Base-by-base conservation (phyloP, 35 echinoderm and acorn worm species). In the Heliocidaris erythrogramma region DNA sequence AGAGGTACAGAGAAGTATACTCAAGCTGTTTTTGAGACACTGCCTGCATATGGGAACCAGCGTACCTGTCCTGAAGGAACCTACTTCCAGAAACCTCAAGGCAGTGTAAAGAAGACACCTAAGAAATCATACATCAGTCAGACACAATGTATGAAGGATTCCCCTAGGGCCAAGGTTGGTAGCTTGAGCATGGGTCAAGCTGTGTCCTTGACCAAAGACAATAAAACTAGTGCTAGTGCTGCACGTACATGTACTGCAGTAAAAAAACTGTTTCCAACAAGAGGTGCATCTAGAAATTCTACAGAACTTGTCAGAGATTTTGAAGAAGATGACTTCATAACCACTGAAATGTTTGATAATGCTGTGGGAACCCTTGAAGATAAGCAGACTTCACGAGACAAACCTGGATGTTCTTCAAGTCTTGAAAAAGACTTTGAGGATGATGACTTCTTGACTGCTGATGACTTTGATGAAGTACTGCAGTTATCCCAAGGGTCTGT, bases 401-500 rank as follows among this genome's bases (percentile, higher is more conserved):
- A 49, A 27, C 89, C 31, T 13, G 32, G 48, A 47, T 47, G 89
- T 24, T 32, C 31, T 24, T 91, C 89, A 47, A 91, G 89, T 91
- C 21, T 49, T 21, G 48, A 47, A 10, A 24, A 91, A 91, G 48
- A 49, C 30, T 91, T 91, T 32, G 48, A 47, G 48, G 21, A 91
- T 48, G 31, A 91, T 49, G 89, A 91, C 32, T 91, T 14, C 5
- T 30, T 91, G 1, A 91, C 89, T 32, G 89, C 89, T 91, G 89
- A 91, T 32, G 89, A 91, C 31, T 91, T 91, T 91, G 89, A 91
- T 91, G 89, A 32, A 49, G 89, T 91, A 5, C 21, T 91, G 89
- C 29, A 50, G 29, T 30, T n/a, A 59, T 92, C 91, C 29, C 91
- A 92, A 59, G 48, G 49, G 9, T 59, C 48, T 30, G 91, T 59